A percentile compares a stretch with the other conserved stretches of the same genome.
These are phyloP conservation scores for Mystacornis crossleyi DNA, from an alignment of 2,113 vertebrate genomes.

Conservation along the genomic window DNA sequence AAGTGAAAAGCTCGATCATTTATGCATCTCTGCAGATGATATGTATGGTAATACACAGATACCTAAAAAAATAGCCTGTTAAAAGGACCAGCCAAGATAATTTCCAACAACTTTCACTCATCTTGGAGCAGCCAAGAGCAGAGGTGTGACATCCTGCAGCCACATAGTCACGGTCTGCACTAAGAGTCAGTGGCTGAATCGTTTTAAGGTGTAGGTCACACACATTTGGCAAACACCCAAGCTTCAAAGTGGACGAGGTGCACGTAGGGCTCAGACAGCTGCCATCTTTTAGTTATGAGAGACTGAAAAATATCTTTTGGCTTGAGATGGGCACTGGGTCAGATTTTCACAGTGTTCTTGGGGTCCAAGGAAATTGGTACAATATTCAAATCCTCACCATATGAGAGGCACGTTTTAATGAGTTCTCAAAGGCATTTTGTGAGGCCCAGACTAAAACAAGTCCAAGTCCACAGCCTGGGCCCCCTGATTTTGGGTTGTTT, in stretches of 20 bases:
- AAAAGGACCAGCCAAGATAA: neutral
- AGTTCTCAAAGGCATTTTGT: neutral
- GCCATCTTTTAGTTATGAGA: neutral
- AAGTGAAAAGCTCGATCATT: constrained; percentile 9
- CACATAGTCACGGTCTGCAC: neutral
- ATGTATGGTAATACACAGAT: neutral
- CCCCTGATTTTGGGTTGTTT: neutral
- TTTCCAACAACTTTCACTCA: neutral
- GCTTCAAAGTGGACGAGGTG: neutral
- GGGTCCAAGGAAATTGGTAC: neutral
- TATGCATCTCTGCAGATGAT: constrained; percentile 40
- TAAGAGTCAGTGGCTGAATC: neutral
- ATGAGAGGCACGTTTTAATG: neutral
- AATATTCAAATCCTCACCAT: neutral
- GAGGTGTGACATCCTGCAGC: neutral
- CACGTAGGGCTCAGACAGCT: neutral
- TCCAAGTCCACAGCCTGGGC: neutral
- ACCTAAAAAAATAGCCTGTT: neutral
- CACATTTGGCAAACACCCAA: neutral
- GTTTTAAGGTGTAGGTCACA: neutral
- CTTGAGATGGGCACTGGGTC: neutral
- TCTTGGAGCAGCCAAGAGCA: neutral
- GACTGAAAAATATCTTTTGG: neutral
- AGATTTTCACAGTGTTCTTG: neutral
- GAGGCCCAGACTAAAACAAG: neutral